Conservation (phyloP, 2,113 vertebrate genomes). For the Grammomys dolichurus region DNA sequence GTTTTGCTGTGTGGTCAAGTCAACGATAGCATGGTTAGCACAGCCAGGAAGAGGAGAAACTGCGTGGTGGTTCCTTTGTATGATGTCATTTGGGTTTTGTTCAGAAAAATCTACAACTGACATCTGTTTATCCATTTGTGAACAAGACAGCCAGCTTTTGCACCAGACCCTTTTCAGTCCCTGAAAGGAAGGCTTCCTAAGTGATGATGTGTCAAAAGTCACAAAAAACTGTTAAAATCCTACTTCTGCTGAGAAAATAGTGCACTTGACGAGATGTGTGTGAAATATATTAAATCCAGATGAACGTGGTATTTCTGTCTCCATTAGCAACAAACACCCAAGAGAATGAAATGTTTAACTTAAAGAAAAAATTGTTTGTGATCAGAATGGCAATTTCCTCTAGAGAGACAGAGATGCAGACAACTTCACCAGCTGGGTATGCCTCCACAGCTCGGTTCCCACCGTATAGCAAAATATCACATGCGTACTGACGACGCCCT, state of each 20-base stretch:
- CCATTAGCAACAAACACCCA: slow-evolving; percentile 81
- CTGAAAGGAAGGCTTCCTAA: slow-evolving; percentile 79
- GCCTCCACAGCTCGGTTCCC: slow-evolving; percentile 54
- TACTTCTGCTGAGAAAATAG: slow-evolving; percentile 82
- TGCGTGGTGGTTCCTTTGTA: slow-evolving; percentile 63
- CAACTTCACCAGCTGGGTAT: slow-evolving; percentile 60
- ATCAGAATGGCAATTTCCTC: slow-evolving; percentile 84
- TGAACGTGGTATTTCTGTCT: slow-evolving; percentile 86
- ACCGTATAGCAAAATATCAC: slow-evolving; percentile 39
- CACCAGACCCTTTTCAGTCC: slow-evolving; percentile 64
- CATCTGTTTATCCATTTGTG: slow-evolving; percentile 84
- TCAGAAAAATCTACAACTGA: slow-evolving; percentile 74
- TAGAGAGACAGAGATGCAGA: slow-evolving; percentile 64
- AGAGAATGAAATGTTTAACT: slow-evolving; percentile 78
- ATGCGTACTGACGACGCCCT: neutral
- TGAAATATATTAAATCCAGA: slow-evolving; percentile 87
- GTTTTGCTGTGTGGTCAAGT: slow-evolving; percentile 50
- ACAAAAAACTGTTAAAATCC: slow-evolving; percentile 84
- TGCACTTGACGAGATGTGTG: slow-evolving; percentile 80
- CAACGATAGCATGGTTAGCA: slow-evolving; percentile 59
- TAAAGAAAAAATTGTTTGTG: slow-evolving; percentile 80
- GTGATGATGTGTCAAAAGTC: slow-evolving; percentile 87
- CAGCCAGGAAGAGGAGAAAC: slow-evolving; percentile 60
- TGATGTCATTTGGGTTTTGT: slow-evolving; percentile 76
- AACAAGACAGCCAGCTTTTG: slow-evolving; percentile 78